These are phyloP conservation scores for Anneissia japonica DNA, from an alignment of 35 echinoderm and acorn worm species.

Conservation along the genomic window DNA sequence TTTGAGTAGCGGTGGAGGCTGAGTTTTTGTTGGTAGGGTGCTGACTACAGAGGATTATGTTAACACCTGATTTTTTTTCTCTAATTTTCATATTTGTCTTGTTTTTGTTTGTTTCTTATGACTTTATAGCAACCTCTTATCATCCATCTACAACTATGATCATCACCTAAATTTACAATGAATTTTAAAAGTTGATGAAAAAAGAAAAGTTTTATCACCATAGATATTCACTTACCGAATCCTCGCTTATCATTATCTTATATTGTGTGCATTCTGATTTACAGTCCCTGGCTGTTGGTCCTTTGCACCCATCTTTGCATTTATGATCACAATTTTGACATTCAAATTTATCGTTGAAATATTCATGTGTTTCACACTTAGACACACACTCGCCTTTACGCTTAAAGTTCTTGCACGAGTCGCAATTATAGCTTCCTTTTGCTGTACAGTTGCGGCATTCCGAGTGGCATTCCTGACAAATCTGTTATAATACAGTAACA, in stretches of 20 bases:
- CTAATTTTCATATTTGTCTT: no score
- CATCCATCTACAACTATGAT: no score
- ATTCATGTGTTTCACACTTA: constrained; percentile 15
- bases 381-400: constrained; percentile 26
- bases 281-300: constrained; percentile 12
- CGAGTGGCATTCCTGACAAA: constrained; percentile 58
- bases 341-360: constrained; percentile 21
- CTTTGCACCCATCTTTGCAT: constrained; percentile 27
- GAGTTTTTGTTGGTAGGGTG: no score
- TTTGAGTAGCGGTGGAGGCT: no score
- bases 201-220: no score
- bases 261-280: constrained; percentile 1
- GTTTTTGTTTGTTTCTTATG: no score
- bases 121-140: no score
- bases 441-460: constrained; percentile 47
- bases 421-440: constrained; percentile 37
- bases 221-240: neutral
- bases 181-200: no score
- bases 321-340: constrained; percentile 18
- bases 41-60: no score
- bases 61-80: no score
- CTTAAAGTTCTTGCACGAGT: constrained; percentile 22
- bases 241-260: neutral
- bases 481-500: constrained; percentile 9
- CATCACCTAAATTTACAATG: no score